A percentile compares a stretch with the other conserved stretches of the same genome.
Evolutionary conservation across 2,797 vertebrate species (phyloP).

Genomic region (Rhabdophis nuchalis): DNA sequence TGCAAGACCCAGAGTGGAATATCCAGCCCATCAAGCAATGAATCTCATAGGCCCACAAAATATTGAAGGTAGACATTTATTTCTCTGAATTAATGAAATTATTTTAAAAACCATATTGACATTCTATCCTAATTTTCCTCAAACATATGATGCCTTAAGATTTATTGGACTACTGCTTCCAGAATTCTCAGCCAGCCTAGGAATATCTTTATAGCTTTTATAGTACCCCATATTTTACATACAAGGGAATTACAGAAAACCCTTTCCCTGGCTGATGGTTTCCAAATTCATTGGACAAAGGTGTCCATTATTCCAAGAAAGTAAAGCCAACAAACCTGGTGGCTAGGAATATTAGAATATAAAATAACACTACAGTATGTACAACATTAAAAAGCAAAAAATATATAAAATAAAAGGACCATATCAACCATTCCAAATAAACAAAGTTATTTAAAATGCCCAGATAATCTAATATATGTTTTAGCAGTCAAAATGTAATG

Average conservation of each 20-base stretch:
- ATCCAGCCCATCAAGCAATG: slow-evolving; percentile 92
- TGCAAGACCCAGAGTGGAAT: slow-evolving; percentile 91
- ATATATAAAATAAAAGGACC: too few species aligned
- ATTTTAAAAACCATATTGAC: not conserved
- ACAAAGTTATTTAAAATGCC: too few species aligned
- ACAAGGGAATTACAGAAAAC: not conserved
- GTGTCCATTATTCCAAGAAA: not conserved
- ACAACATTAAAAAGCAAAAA: not conserved
- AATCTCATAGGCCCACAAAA: slow-evolving; percentile 95
- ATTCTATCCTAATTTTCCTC: not conserved
- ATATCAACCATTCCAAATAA: too few species aligned
- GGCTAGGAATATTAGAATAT: not conserved
- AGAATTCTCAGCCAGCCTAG: not conserved
- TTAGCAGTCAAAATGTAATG: not conserved
- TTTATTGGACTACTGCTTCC: not conserved
- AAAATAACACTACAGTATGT: not conserved
- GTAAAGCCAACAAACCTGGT: not conserved
- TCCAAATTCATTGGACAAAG: not conserved
- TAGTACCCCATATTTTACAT: not conserved
- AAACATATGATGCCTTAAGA: not conserved
- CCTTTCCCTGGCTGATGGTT: not conserved
- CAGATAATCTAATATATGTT: not conserved
- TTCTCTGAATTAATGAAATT: not conserved
- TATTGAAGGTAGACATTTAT: slow-evolving; percentile 83
- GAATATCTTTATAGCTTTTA: not conserved